Conservation (phyloP, 2,113 vertebrate species). For the Pterocles orientalis region DNA sequence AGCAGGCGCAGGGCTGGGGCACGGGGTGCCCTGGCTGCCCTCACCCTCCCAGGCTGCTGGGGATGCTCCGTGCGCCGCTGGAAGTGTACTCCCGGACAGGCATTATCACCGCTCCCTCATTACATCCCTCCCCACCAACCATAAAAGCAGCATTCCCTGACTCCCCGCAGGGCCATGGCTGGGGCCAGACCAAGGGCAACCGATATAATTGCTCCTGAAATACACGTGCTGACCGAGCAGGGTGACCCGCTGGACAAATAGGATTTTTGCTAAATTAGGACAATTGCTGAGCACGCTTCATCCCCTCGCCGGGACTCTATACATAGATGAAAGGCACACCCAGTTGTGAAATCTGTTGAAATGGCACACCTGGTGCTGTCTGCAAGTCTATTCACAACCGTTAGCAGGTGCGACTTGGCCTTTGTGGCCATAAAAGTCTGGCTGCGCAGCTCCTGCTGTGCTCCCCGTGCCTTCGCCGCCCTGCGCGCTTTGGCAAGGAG, state of each 20-base stretch:
- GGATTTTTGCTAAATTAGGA: constrained; percentile 50
- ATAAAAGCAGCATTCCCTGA: background rate
- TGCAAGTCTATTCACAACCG: constrained; percentile 49
- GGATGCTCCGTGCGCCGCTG: background rate
- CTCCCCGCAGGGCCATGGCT: background rate
- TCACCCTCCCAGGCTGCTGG: fast-evolving
- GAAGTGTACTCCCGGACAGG: too few relatives aligned
- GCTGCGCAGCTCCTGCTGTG: background rate
- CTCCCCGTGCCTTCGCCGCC: background rate
- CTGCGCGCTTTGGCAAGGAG: background rate
- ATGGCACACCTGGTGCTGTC: constrained; percentile 67
- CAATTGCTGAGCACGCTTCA: background rate
- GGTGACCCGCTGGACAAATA: background rate
- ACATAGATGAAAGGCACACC: constrained; percentile 56
- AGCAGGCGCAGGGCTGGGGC: background rate
- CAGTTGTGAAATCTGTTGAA: constrained; percentile 47
- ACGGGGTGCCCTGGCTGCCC: fast-evolving
- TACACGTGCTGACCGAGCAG: background rate
- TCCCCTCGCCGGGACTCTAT: constrained; percentile 25
- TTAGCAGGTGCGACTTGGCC: constrained; percentile 58
- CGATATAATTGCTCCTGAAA: constrained; percentile 34
- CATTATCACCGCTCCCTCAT: background rate
- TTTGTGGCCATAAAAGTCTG: constrained; percentile 54
- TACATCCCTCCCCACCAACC: background rate
- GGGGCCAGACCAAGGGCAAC: constrained; percentile 29